Percentiles rank a stretch among this genome's conserved stretches.
Evolutionary conservation across 2,113 vertebrate species (phyloP).

Genomic region (Scopus umbretta): DNA sequence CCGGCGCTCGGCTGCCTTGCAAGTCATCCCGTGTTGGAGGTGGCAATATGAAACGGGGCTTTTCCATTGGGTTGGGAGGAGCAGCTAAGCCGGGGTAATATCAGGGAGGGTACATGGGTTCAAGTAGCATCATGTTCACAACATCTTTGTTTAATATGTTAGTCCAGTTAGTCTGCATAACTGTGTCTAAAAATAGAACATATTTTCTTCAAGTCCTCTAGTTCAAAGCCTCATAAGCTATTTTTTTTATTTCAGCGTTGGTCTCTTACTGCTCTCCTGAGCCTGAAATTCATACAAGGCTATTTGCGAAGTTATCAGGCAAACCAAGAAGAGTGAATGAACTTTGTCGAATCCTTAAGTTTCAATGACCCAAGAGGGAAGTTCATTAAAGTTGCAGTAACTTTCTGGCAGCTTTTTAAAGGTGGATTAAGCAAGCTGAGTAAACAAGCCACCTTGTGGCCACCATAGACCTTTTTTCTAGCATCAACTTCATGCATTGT

Average conservation of each 20-base stretch:
- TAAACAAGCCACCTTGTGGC: neutral
- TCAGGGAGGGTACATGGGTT: conserved; percentile 11
- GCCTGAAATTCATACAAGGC: neutral
- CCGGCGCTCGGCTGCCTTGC: neutral
- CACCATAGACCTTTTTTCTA: neutral
- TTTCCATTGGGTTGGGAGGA: neutral
- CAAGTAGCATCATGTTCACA: conserved; percentile 45
- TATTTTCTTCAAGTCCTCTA: conserved; percentile 21
- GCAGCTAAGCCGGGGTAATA: neutral
- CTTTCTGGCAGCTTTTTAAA: neutral
- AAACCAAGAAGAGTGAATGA: neutral
- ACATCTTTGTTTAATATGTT: conserved; percentile 48
- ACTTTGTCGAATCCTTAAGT: neutral
- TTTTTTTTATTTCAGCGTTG: neutral
- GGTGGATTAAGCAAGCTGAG: neutral
- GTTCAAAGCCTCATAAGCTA: neutral
- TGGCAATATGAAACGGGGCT: neutral
- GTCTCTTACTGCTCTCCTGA: neutral
- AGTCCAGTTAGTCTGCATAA: conserved; percentile 52
- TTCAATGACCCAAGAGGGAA: neutral
- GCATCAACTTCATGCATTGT: neutral
- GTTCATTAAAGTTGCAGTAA: conserved; percentile 30
- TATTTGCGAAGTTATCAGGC: neutral
- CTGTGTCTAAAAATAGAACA: conserved; percentile 41
- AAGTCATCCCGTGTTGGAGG: neutral